Evolutionary conservation across 1,140 invertebrate species (phyloP).

Genomic region (Drosophila mojavensis): DNA sequence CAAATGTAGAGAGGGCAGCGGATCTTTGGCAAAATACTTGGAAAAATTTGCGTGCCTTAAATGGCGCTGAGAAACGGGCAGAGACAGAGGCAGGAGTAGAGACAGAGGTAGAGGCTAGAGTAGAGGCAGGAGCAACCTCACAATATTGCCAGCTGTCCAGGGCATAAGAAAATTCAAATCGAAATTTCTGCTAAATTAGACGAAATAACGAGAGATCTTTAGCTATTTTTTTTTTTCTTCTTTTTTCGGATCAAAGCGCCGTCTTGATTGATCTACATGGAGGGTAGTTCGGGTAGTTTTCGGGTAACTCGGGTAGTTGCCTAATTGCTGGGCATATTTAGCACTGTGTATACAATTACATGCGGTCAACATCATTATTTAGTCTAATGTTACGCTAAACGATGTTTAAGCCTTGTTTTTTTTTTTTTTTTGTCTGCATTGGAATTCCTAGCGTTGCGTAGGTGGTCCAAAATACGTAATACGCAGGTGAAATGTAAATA

Average conservation of each 20-base stretch:
- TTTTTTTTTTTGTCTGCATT: not conserved
- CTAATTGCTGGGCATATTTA: constrained; percentile 53
- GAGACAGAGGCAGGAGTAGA: not conserved
- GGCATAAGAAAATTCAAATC: constrained; percentile 27
- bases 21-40: constrained; percentile 57
- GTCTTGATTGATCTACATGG: constrained; percentile 57
- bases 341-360: constrained; percentile 67
- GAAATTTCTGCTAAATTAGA: constrained; percentile 69
- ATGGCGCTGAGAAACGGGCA: constrained; percentile 17
- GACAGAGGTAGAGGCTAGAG: no score
- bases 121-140: not conserved
- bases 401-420: constrained; percentile 29
- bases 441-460: constrained; percentile 16
- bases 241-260: constrained; percentile 29
- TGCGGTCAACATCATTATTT: constrained; percentile 51
- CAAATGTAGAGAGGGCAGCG: constrained; percentile 33
- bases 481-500: no score
- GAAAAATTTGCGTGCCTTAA: constrained; percentile 70
- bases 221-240: constrained; percentile 5
- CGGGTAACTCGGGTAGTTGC: constrained; percentile 38
- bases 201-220: constrained; percentile 34
- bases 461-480: constrained; percentile 48
- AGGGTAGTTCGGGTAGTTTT: constrained; percentile 25
- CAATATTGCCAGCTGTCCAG: constrained; percentile 66
- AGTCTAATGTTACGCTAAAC: constrained; percentile 61